A percentile compares a stretch with the other conserved stretches of the same genome.
Evolutionary conservation across 2,888 invertebrate species (phyloP).

Genomic region (Scaptodrosophila latifasciaeformis): DNA sequence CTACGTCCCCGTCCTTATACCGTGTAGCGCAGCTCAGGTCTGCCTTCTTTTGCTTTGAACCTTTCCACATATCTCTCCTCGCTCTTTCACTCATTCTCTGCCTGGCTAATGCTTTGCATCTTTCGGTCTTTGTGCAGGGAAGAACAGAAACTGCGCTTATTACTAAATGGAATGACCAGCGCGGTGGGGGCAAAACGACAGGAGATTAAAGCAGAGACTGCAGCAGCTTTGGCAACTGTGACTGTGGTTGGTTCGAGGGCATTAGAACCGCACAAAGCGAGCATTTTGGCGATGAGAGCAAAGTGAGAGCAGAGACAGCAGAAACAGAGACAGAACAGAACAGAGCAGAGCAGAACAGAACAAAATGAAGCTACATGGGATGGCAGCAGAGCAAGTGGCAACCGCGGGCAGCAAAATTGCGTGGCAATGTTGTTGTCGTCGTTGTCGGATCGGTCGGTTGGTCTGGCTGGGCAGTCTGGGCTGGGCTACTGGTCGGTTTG

Average conservation of each 20-base stretch:
- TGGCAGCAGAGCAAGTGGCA: too few relatives aligned
- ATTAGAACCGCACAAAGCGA: slow-evolving; percentile 5
- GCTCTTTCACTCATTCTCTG: too few relatives aligned
- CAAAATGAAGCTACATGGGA: not conserved
- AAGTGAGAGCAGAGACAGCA: too few relatives aligned
- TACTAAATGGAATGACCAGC: slow-evolving; percentile 23
- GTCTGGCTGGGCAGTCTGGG: not conserved
- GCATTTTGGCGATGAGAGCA: slow-evolving; percentile 1
- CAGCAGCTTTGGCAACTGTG: not conserved
- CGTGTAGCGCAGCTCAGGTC: too few relatives aligned
- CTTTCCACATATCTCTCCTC: too few relatives aligned
- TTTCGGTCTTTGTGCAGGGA: not conserved
- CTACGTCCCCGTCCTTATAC: too few relatives aligned
- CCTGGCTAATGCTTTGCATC: too few relatives aligned
- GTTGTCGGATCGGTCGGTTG: not conserved
- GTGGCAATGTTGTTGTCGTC: too few relatives aligned
- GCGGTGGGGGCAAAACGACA: not conserved
- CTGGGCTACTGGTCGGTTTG: too few relatives aligned
- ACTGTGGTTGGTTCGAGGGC: not conserved
- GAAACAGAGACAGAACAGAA: not conserved
- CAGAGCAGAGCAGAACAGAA: slow-evolving; percentile 2
- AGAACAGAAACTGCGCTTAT: slow-evolving; percentile 61
- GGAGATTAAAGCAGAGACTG: not conserved
- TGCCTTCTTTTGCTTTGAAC: too few relatives aligned
- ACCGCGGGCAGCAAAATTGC: too few relatives aligned